A percentile compares a stretch with the other conserved stretches of the same genome.
These are phyloP conservation scores for Maconellicoccus hirsutus DNA, from an alignment of 1,140 invertebrate genomes.

Conservation along the genomic window DNA sequence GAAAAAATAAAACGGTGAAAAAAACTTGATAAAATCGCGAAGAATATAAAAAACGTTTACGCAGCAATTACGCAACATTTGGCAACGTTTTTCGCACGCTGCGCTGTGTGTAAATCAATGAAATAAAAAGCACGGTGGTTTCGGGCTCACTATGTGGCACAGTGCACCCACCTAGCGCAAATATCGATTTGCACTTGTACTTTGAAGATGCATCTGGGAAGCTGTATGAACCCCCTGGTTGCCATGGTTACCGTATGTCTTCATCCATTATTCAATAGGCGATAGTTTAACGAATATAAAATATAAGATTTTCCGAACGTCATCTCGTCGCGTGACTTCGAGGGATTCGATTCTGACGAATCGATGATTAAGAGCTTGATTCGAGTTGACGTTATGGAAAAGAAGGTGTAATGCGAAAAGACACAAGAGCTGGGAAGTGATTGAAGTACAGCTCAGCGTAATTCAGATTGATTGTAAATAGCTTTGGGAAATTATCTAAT, in stretches of 20 bases:
- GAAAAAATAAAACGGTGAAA: no score
- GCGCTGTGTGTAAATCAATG: background rate
- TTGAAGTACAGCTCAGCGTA: no score
- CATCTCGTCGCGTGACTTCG: background rate
- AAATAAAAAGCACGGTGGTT: background rate
- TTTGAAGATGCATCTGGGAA: constrained; percentile 3
- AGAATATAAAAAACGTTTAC: no score
- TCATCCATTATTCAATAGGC: constrained; percentile 8
- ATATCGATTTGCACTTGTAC: constrained; percentile 8
- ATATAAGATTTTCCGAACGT: background rate
- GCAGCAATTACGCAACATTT: background rate
- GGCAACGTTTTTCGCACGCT: background rate
- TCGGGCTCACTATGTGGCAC: background rate
- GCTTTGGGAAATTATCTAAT: no score
- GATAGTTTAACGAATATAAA: background rate
- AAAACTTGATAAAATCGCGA: no score
- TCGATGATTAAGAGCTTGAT: no score
- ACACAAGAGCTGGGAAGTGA: no score
- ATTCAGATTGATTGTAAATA: no score
- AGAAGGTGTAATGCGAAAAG: no score
- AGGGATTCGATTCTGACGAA: no score
- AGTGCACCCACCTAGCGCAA: constrained; percentile 1
- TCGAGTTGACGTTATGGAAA: no score
- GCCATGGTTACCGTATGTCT: background rate
- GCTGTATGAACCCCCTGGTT: background rate